These are phyloP conservation scores for Philantomba maxwellii DNA, from an alignment of 2,113 vertebrate species.

Conservation along the genomic window DNA sequence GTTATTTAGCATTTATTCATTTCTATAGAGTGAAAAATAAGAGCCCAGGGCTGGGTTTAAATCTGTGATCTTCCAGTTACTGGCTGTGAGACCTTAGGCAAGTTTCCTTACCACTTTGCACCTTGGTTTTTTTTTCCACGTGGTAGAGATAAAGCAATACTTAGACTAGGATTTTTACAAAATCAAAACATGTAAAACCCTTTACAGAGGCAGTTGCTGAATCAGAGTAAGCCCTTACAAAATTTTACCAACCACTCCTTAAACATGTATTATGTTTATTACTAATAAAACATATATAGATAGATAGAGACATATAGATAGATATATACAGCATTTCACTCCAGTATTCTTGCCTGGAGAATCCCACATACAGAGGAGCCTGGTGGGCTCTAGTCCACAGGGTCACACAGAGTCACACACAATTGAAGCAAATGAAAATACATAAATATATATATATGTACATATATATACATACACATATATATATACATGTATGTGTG, in stretches of 20 bases:
- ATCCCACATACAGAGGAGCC: not conserved
- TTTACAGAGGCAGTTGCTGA: not conserved
- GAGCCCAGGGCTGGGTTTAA: not conserved
- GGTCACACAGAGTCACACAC: not conserved
- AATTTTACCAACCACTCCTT: not conserved
- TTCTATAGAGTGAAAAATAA: not conserved
- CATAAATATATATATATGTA: rapidly evolving
- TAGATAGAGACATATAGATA: not conserved
- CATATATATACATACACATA: rapidly evolving
- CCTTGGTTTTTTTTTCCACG: not conserved
- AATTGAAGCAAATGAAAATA: not conserved
- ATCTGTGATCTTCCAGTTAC: not conserved
- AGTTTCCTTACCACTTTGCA: not conserved
- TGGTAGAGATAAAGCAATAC: not conserved
- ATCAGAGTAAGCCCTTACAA: not conserved
- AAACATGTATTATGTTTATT: not conserved
- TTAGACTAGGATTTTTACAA: not conserved
- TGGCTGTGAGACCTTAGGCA: not conserved
- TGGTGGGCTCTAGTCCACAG: not conserved
- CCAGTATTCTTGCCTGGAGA: not conserved
- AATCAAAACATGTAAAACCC: not conserved
- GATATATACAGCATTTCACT: not conserved
- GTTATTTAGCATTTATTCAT: not conserved
- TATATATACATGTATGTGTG: rapidly evolving
- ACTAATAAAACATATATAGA: not conserved